Evolutionary conservation across 2,113 vertebrate genomes (phyloP).

Genomic region (Orcinus orca): DNA sequence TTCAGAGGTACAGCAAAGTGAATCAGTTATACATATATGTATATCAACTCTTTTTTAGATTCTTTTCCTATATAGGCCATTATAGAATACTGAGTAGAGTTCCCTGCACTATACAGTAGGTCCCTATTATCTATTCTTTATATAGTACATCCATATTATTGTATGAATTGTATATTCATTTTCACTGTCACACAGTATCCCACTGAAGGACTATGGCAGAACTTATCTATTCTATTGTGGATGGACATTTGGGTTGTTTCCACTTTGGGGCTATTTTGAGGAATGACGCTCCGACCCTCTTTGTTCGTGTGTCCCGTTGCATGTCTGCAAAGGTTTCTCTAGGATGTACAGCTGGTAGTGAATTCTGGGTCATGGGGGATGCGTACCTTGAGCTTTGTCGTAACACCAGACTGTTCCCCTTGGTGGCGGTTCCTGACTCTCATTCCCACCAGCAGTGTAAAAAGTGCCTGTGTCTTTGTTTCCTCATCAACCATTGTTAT

Average conservation of each 20-base stretch:
- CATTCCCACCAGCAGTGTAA: neutral
- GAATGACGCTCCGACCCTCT: neutral
- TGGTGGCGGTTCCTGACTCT: no score
- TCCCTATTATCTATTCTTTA: no score
- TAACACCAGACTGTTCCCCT: neutral
- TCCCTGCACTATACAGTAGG: no score
- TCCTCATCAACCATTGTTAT: neutral
- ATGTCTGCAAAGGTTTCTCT: neutral
- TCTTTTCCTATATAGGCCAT: no score
- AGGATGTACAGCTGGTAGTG: neutral
- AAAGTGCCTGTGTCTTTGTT: neutral
- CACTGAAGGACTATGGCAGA: neutral
- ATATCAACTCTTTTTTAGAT: no score
- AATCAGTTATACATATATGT: no score
- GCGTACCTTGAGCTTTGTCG: neutral
- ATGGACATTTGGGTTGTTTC: neutral
- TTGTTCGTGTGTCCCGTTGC: accelerated
- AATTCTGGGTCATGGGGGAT: neutral
- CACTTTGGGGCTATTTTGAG: neutral
- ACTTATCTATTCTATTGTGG: no score
- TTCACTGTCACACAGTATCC: neutral
- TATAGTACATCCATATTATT: neutral
- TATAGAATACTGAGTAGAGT: no score
- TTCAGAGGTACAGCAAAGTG: no score
- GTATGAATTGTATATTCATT: neutral